phyloP scores from a whole-genome alignment of 1,140 invertebrate species.

The Cepaea nemoralis region DNA sequence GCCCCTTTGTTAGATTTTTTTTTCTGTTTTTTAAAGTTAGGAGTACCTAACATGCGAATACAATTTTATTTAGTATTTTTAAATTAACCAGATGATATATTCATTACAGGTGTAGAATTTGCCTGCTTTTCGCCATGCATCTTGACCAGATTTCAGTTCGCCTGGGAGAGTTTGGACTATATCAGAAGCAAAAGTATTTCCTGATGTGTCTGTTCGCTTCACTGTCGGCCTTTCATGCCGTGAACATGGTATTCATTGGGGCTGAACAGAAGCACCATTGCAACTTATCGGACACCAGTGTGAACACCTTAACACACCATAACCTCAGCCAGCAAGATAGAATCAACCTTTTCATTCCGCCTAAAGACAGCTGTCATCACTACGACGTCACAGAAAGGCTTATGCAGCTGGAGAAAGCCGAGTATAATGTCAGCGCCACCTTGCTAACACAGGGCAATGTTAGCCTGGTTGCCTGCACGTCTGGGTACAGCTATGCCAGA shows the following conservation, averaged over 20 bases:
- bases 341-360: constrained; percentile 35
- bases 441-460: neutral
- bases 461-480: constrained; percentile 20
- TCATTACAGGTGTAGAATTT: no score
- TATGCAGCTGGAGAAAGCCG: neutral
- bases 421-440: neutral
- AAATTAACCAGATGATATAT: no score
- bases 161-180: constrained; percentile 88
- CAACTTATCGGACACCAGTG: constrained; percentile 31
- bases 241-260: constrained; percentile 80
- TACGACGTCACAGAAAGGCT: constrained; percentile 28
- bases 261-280: constrained; percentile 50
- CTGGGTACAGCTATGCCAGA: constrained; percentile 37
- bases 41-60: no score
- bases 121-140: no score
- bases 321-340: constrained; percentile 36
- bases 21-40: no score
- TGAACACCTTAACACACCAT: neutral
- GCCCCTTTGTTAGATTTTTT: no score
- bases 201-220: constrained; percentile 85
- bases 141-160: constrained; percentile 87
- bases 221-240: constrained; percentile 83
- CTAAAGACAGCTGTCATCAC: constrained; percentile 4
- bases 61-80: no score
- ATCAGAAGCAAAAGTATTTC: constrained; percentile 87